Base-by-base conservation (phyloP, 2,888 invertebrate genomes). In the Pogonocherus hispidulus region DNA sequence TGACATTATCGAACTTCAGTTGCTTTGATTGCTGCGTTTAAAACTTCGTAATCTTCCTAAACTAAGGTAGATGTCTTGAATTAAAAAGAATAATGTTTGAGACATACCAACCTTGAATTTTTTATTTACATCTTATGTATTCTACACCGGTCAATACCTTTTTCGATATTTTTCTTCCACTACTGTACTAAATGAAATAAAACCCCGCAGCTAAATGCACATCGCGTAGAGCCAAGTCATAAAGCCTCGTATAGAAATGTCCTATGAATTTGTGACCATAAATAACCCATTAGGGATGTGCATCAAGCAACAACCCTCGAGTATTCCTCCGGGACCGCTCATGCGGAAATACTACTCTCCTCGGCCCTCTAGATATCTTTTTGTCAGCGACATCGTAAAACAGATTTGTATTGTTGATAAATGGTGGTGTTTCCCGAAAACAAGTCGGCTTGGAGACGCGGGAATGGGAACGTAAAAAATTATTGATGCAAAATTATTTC, bases 231-330 rank as follows among this genome's bases (percentile, higher is more conserved):
- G 11, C 41, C 41, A 49, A 49, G 62, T 51, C 51, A 62, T 62
- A 62, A 62, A 62, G 51, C 27, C 51, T 32, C 62, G n/a, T 51
- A 46, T 62, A 49, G 62, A 37, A 62, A 51, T 37, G 51, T 51
- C 19, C 51, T 51, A 62, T 62, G 78, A 79, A 78, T 78, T 80
- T 77, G 76, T 75, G 75, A 81, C 81, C 82, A 83, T 83, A 83
- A 83, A 83, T 83, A 83, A 82, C 81, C 81, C 83, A 83, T 83
- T 83, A 83, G 81, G 78, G 80, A 76, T 75, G 79, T 75, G 76
- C 73, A 74, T 64, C 66, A 69, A 74, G 67, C 66, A 68, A 70
- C 75, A 14, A 41, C 72, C 73, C 76, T 64, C 69, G 41, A 56
- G 63, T 54, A 76, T 79, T 76, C 79, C 76, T 77, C 70, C 70